Base-by-base conservation (phyloP, 2,888 invertebrate genomes). In the Fragum sueziense region DNA sequence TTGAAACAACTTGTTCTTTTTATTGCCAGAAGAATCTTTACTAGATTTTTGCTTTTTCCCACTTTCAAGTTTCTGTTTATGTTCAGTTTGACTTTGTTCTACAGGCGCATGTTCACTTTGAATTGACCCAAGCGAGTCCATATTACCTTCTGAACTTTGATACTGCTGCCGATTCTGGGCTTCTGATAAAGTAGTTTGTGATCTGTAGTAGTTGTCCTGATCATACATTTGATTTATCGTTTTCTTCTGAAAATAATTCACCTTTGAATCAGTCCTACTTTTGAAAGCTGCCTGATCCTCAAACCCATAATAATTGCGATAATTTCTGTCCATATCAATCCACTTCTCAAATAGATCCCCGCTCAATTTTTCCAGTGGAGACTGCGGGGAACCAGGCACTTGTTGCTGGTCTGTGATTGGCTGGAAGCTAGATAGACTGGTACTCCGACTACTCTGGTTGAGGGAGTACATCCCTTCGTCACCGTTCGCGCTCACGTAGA, bases 321-420 rank as follows among this genome's bases (percentile, higher is more conserved):
- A 87, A 77, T 87, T 87, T 52, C 82, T 73, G 79, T 87, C 87
- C 86, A 87, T 86, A 57, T 87, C 87, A 57, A 79, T 85, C 82
- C 84, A 85, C 73, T 87, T 87, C 79, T 87, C 87, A 25, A 82
- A 76, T 31, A 86, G 77, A 37, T 85, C 87, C 11, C 85, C 87
- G 61, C 78, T 84, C 54, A 84, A 54, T 37, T 65, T 72, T 70
- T 84, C 82, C 29, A 84, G 57, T 6, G 84, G 82, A 20, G 84
- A 82, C 29, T 62, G 74, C 27, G 80, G 80, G 27, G 62, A 62
- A 73, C 51, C 70, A 52, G 54, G 37, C 17, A 27, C 2, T 41
- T 61, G 68, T 25, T 59, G 29, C 2, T 59, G 47, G n/a, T 83
- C 78, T 33, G 51, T 78, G 22, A 80, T 73, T 41, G 79, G 80